Evolutionary conservation across 2,113 vertebrate species (phyloP).

Genomic region (Notiomystis cincta): DNA sequence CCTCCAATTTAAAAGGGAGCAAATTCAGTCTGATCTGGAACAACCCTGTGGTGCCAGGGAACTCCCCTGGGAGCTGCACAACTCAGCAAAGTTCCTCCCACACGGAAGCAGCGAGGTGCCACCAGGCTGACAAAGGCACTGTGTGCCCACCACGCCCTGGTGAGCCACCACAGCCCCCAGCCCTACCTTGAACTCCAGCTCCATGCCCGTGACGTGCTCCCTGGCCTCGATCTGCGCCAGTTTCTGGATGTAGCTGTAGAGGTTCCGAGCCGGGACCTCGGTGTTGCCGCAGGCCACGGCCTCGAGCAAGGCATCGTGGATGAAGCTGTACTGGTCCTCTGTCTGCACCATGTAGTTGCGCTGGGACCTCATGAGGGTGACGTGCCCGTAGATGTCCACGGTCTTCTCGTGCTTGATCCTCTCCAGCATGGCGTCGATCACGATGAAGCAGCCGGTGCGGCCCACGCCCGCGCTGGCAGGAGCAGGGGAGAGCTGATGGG

Average conservation of each 20-base stretch:
- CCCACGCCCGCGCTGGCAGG: constrained; percentile 87
- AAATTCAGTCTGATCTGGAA: not conserved
- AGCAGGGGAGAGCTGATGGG: accelerated
- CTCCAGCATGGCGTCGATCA: constrained; percentile 97
- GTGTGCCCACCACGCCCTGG: not conserved
- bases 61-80: not conserved
- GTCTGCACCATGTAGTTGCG: constrained; percentile 99
- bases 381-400: constrained; percentile 94
- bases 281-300: constrained; percentile 96
- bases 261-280: constrained; percentile 90
- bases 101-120: not conserved
- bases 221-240: constrained; percentile 89
- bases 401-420: constrained; percentile 96
- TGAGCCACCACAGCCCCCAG: accelerated
- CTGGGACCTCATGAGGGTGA: constrained; percentile 96
- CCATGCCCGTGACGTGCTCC: constrained; percentile 96
- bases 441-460: constrained; percentile 94
- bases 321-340: constrained; percentile 98
- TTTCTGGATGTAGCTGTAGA: constrained; percentile 96
- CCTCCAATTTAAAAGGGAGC: not conserved
- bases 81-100: not conserved
- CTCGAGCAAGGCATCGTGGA: constrained; percentile 95
- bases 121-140: not conserved
- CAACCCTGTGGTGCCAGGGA: not conserved
- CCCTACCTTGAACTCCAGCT: constrained; percentile 95